phyloP scores from a whole-genome alignment of 2,797 vertebrate genomes.

The Scyliorhinus canicula region DNA sequence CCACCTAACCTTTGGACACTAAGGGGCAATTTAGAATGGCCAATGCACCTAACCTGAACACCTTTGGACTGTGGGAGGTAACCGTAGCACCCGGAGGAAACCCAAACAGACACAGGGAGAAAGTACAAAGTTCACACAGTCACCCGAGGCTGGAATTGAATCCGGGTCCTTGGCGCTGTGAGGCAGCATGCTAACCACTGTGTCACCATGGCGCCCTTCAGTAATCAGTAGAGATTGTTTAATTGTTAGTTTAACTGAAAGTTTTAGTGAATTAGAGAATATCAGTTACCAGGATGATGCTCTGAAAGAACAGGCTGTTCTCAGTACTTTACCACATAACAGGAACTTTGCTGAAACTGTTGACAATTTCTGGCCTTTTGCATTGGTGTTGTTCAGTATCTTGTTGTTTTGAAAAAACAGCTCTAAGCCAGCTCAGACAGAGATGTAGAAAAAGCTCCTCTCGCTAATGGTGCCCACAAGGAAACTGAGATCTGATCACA shows the following conservation, averaged over 20 bases:
- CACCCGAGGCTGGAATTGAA: no score
- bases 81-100: no score
- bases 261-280: background rate
- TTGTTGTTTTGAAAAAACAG: background rate
- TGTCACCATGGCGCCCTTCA: no score
- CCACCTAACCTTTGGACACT: no score
- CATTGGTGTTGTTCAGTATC: background rate
- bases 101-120: no score
- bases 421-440: background rate
- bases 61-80: no score
- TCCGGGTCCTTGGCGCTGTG: no score
- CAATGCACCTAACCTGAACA: no score
- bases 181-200: no score
- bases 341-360: background rate
- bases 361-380: background rate
- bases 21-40: no score
- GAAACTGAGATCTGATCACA: background rate
- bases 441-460: background rate
- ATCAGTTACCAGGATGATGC: background rate
- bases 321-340: background rate
- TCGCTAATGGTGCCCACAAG: background rate
- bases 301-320: background rate
- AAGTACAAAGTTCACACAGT: no score
- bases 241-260: background rate
- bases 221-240: background rate